Evolutionary conservation across 1,140 invertebrate species (phyloP).

Genomic region (Maconellicoccus hirsutus): DNA sequence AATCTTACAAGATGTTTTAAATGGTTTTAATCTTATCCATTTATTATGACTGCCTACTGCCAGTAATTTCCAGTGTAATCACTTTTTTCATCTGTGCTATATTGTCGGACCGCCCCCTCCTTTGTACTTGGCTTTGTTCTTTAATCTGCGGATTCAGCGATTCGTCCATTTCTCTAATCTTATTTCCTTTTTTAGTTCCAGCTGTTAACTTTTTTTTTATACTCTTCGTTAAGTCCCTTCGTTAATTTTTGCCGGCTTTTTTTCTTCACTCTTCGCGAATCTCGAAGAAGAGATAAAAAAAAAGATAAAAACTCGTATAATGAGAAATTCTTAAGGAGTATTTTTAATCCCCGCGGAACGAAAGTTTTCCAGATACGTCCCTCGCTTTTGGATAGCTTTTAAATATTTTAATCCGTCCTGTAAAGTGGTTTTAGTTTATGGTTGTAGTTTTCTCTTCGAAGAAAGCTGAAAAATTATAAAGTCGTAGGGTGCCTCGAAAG

Average conservation of each 20-base stretch:
- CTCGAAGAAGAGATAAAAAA: slow-evolving; percentile 2
- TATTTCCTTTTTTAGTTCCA: slow-evolving; percentile 17
- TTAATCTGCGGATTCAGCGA: slow-evolving; percentile 15
- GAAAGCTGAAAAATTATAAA: slow-evolving; percentile 3
- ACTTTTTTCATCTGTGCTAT: slow-evolving; percentile 16
- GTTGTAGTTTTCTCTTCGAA: not conserved
- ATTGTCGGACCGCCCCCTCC: not conserved
- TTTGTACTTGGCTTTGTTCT: slow-evolving; percentile 14
- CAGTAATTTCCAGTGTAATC: slow-evolving; percentile 21
- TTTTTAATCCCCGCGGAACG: slow-evolving; percentile 7
- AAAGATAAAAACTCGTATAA: not conserved
- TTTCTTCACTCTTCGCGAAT: not conserved
- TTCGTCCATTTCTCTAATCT: slow-evolving; percentile 17
- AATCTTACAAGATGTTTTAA: slow-evolving; percentile 22
- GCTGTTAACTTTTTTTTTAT: slow-evolving; percentile 6
- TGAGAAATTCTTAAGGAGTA: slow-evolving; percentile 4
- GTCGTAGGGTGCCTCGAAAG: not conserved
- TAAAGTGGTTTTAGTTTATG: slow-evolving; percentile 7
- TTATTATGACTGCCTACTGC: slow-evolving; percentile 18
- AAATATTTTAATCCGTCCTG: slow-evolving; percentile 9
- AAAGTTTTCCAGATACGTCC: not conserved
- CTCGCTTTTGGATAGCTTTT: not conserved
- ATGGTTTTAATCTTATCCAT: slow-evolving; percentile 21
- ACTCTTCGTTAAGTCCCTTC: slow-evolving; percentile 10
- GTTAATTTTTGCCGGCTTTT: slow-evolving; percentile 13